Conservation (phyloP, 2,113 vertebrate species). For the Elephas maximus region DNA sequence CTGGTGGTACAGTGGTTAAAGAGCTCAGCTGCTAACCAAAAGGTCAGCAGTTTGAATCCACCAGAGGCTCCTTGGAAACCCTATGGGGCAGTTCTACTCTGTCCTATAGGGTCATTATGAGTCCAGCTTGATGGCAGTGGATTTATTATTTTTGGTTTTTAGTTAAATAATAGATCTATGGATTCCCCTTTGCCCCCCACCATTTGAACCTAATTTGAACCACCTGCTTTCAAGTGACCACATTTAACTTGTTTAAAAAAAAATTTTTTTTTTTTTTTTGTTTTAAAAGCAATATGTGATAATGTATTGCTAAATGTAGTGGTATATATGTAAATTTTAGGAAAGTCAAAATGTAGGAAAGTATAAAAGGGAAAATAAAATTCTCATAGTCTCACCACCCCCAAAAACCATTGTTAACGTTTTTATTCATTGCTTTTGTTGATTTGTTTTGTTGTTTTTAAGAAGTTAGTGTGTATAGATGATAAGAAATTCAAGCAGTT, state of each 20-base stretch:
- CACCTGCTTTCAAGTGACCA: neutral
- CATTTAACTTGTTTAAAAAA: constrained; percentile 18
- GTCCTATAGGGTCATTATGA: too few species aligned
- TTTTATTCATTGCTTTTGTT: constrained; percentile 40
- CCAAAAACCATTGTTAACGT: neutral
- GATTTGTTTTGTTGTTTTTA: neutral
- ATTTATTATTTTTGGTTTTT: neutral
- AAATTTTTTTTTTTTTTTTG: neutral
- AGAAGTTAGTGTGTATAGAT: neutral
- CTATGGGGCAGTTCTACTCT: too few species aligned
- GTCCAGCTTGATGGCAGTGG: too few species aligned
- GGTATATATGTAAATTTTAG: neutral
- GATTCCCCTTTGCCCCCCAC: neutral
- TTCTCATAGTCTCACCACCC: neutral
- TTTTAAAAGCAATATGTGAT: constrained; percentile 60
- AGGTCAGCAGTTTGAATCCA: too few species aligned
- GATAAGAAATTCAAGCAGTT: constrained; percentile 26
- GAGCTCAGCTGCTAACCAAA: too few species aligned
- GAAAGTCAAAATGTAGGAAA: constrained; percentile 28
- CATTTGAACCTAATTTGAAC: neutral
- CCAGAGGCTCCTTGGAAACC: too few species aligned
- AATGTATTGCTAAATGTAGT: constrained; percentile 14
- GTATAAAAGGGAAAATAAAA: constrained; percentile 45
- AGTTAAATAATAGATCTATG: neutral
- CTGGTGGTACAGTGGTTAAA: too few species aligned